Conservation (phyloP, 2,113 vertebrate species). For the Orientallactaga bullata region DNA sequence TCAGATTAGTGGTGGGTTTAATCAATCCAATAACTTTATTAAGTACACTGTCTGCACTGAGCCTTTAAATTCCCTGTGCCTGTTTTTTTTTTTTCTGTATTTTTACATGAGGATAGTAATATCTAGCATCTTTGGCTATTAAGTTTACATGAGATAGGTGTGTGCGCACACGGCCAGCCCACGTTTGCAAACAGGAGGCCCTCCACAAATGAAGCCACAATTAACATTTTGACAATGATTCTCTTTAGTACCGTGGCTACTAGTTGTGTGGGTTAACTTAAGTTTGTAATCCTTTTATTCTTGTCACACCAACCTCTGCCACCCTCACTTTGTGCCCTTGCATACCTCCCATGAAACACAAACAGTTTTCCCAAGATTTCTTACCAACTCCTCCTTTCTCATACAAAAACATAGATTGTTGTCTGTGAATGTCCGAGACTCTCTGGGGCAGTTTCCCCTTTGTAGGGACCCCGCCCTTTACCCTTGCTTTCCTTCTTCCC, state of each 20-base stretch:
- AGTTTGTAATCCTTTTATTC: neutral
- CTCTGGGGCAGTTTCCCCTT: neutral
- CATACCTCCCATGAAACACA: neutral
- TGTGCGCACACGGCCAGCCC: too few species aligned
- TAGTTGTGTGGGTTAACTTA: neutral
- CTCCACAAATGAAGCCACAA: neutral
- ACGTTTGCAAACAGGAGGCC: neutral
- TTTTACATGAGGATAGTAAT: neutral
- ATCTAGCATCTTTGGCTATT: neutral
- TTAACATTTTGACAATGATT: neutral
- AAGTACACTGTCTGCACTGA: neutral
- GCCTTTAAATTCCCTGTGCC: neutral
- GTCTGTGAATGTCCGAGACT: neutral
- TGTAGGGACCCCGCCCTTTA: neutral
- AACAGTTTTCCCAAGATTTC: neutral
- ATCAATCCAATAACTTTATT: neutral
- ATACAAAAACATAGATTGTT: neutral
- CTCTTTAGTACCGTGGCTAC: neutral
- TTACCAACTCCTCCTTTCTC: neutral
- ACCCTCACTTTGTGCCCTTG: neutral
- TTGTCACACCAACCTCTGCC: neutral
- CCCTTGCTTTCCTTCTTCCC: constrained; percentile 1
- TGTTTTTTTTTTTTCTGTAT: neutral
- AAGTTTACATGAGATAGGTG: neutral
- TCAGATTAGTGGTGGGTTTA: neutral